Percentiles rank a stretch among this genome's conserved stretches.
phyloP scores from a whole-genome alignment of 2,888 invertebrate genomes.

The Apamea anceps region DNA sequence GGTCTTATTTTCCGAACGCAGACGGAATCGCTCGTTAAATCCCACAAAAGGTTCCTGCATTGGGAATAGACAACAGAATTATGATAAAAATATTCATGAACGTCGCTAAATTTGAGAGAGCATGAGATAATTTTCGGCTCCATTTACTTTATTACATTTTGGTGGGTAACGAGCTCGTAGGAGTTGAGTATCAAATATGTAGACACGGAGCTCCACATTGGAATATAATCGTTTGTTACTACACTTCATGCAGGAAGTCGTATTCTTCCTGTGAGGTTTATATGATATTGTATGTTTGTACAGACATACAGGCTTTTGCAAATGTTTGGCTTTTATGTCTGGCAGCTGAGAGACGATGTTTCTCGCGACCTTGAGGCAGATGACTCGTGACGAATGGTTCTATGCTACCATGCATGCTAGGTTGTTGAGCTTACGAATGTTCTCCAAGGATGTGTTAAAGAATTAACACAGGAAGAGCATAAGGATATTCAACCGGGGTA shows the following conservation, averaged over 20 bases:
- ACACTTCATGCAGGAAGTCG: slow-evolving; percentile 42
- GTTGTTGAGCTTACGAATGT: not conserved
- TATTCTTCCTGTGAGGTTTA: slow-evolving; percentile 33
- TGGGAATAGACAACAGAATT: slow-evolving; percentile 60
- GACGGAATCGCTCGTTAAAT: slow-evolving; percentile 41
- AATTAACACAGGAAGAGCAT: not conserved
- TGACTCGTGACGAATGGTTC: too few relatives aligned
- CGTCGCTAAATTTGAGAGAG: slow-evolving; percentile 71
- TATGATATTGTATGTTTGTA: slow-evolving; percentile 21
- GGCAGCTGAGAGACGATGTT: not conserved
- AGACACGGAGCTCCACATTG: slow-evolving; percentile 42
- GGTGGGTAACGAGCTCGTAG: slow-evolving; percentile 72
- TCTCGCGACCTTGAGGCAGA: not conserved
- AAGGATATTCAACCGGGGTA: not conserved
- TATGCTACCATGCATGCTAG: not conserved
- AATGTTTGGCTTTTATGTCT: not conserved
- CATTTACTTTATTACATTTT: slow-evolving; percentile 82
- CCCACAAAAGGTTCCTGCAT: slow-evolving; percentile 33
- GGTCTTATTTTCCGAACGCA: slow-evolving; percentile 14
- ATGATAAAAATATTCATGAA: slow-evolving; percentile 72
- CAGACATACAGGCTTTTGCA: not conserved
- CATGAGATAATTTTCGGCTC: slow-evolving; percentile 80
- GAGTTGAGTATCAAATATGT: slow-evolving; percentile 62
- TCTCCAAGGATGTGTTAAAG: not conserved
- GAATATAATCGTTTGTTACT: slow-evolving; percentile 58